Conservation (phyloP, 2,888 invertebrate genomes). For the Orthonevra nobilis region DNA sequence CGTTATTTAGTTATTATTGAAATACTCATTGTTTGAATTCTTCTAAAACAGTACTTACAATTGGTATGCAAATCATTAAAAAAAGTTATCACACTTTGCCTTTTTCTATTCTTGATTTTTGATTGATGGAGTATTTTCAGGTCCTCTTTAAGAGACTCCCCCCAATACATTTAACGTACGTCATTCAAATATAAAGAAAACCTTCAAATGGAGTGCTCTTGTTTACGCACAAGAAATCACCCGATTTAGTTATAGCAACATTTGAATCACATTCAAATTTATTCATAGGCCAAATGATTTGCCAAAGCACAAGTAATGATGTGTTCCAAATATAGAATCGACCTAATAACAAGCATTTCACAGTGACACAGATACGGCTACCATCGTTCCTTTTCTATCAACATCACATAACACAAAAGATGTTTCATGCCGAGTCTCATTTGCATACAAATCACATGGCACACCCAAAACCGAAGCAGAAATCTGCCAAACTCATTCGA, state of each 20-base stretch:
- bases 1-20: no score
- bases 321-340: conserved; percentile 43
- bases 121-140: no score
- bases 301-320: conserved; percentile 47
- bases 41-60: no score
- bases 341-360: conserved; percentile 51
- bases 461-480: conserved; percentile 32
- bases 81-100: no score
- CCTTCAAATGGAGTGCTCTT: background rate
- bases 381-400: conserved; percentile 7
- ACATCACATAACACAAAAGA: conserved; percentile 34
- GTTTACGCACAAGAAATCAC: conserved; percentile 7
- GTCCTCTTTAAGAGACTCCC: background rate
- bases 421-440: conserved; percentile 38
- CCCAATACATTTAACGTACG: no score
- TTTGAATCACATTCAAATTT: conserved; percentile 32
- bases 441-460: conserved; percentile 58
- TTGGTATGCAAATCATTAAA: no score
- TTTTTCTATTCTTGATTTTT: no score
- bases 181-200: background rate
- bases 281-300: conserved; percentile 42
- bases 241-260: background rate
- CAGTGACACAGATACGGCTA: conserved; percentile 32
- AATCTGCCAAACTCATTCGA: conserved; percentile 14
- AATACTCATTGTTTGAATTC: no score